These are phyloP conservation scores for Tenthredo mesomela DNA, from an alignment of 2,888 invertebrate genomes.

Conservation along the genomic window DNA sequence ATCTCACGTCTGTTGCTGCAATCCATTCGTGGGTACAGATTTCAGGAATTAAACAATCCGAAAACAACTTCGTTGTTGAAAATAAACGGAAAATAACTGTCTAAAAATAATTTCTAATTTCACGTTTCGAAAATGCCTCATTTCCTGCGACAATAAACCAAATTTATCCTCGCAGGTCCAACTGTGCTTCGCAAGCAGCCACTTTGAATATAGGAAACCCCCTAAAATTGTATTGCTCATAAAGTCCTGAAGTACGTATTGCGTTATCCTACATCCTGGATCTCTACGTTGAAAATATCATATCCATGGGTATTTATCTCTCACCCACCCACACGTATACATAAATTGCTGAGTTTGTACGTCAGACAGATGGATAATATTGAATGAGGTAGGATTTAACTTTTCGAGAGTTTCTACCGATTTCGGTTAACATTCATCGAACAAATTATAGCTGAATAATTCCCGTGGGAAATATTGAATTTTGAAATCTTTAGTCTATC, in stretches of 20 bases:
- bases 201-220: not conserved
- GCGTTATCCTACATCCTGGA: constrained; percentile 10
- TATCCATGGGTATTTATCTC: not conserved
- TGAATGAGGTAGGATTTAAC: not conserved
- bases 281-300: not conserved
- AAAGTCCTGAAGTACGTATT: not conserved
- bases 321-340: not conserved
- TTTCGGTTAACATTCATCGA: not conserved
- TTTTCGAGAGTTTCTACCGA: not conserved
- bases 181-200: not conserved
- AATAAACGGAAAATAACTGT: not conserved
- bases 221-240: constrained; percentile 24
- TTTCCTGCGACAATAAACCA: not conserved
- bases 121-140: not conserved
- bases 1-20: not conserved
- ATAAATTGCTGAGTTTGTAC: not conserved
- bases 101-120: not conserved
- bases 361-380: not conserved
- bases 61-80: not conserved
- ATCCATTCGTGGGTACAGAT: not conserved
- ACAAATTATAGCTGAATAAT: too few species aligned
- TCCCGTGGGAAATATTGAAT: too few species aligned
- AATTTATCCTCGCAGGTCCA: not conserved
- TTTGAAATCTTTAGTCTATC: too few species aligned
- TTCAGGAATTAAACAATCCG: not conserved